A percentile compares a stretch with the other conserved stretches of the same genome.
Conservation (phyloP, 2,797 vertebrate genomes). For the Hippopotamyrus pictus region DNA sequence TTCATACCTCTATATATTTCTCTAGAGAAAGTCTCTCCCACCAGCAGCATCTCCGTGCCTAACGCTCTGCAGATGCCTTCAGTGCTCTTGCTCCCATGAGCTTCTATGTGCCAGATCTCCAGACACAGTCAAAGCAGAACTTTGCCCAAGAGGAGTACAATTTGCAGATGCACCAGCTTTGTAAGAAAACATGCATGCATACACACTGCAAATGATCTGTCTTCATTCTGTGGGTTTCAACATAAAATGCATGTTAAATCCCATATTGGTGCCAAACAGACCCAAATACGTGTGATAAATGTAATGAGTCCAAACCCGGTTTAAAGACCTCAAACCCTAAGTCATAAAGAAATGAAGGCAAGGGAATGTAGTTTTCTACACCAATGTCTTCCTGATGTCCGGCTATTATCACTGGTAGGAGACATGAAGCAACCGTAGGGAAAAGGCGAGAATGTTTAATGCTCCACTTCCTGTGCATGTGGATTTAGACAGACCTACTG, state of each 20-base stretch:
- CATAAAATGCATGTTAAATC: neutral
- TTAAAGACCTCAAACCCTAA: neutral
- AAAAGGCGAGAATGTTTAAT: neutral
- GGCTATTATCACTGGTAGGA: neutral
- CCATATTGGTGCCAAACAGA: neutral
- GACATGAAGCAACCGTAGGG: neutral
- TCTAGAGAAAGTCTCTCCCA: neutral
- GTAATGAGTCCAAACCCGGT: neutral
- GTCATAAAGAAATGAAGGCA: neutral
- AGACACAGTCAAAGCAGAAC: neutral
- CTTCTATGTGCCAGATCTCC: neutral
- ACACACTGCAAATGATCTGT: neutral
- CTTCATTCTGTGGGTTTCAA: neutral
- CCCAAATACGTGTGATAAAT: neutral
- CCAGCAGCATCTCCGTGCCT: neutral
- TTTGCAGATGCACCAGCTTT: neutral
- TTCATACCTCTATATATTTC: neutral
- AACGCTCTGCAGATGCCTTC: neutral
- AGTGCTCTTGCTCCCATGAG: neutral
- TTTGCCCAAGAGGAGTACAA: neutral
- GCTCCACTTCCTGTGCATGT: neutral
- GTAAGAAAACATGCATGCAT: neutral
- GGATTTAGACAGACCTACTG: neutral
- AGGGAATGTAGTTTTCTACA: neutral
- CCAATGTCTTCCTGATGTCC: slow-evolving; percentile 13